Conservation (phyloP, 2,888 invertebrate genomes). For the Cancer borealis region DNA sequence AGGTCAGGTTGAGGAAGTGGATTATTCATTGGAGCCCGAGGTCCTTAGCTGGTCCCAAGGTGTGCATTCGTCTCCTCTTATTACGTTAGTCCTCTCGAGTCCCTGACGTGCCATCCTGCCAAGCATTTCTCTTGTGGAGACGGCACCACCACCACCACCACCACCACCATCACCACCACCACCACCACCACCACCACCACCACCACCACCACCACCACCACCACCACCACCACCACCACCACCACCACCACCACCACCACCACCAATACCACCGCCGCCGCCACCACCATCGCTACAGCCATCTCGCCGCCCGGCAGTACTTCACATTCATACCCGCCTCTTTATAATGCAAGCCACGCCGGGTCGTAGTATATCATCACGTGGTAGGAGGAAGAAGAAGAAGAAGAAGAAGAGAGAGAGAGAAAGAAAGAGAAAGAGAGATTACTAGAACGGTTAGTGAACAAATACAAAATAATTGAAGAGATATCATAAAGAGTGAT, state of each 20-base stretch:
- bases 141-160: background rate
- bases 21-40: background rate
- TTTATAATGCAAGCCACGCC: background rate
- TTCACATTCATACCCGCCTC: background rate
- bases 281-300: background rate
- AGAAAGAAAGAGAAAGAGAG: constrained; percentile 20
- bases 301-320: background rate
- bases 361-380: background rate
- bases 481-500: too few relatives aligned
- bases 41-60: background rate
- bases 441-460: background rate
- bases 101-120: background rate
- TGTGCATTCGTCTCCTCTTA: background rate
- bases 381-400: constrained; percentile 4
- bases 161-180: background rate
- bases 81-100: background rate
- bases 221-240: background rate
- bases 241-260: background rate
- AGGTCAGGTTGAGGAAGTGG: background rate
- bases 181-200: background rate
- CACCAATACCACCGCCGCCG: background rate
- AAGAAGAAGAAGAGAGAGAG: background rate
- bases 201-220: background rate
- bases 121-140: background rate
- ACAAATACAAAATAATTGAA: too few relatives aligned